Conservation (phyloP, 2,113 vertebrate species). For the Platysternon megacephalum region DNA sequence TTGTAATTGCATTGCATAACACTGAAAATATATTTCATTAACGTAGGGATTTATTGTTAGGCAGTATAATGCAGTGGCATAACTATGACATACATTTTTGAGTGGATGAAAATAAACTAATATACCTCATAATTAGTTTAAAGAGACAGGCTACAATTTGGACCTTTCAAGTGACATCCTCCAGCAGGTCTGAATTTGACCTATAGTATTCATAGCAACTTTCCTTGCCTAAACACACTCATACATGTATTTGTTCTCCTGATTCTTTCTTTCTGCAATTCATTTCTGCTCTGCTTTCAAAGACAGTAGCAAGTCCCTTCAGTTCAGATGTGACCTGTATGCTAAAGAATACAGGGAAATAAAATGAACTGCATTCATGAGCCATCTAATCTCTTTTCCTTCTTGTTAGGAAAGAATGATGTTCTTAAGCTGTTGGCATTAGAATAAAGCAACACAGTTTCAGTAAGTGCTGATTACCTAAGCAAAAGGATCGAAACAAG, state of each 20-base stretch:
- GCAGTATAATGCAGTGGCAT: slow-evolving; percentile 18
- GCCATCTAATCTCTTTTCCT: neutral
- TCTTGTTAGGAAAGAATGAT: neutral
- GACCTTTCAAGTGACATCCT: neutral
- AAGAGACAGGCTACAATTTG: neutral
- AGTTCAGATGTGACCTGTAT: neutral
- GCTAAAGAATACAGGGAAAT: neutral
- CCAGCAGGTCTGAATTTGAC: neutral
- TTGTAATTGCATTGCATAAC: neutral
- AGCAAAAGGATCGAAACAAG: neutral
- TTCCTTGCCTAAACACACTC: neutral
- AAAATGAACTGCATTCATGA: neutral
- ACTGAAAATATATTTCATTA: neutral
- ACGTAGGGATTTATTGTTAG: slow-evolving; percentile 18
- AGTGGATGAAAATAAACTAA: neutral
- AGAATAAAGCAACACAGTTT: neutral
- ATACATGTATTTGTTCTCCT: neutral
- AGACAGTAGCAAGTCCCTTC: neutral
- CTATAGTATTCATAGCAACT: neutral
- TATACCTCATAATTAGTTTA: neutral
- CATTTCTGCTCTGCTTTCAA: neutral
- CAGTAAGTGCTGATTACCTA: neutral
- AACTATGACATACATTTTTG: slow-evolving; percentile 34
- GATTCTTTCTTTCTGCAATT: neutral
- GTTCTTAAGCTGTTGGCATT: neutral